A percentile compares a stretch with the other conserved stretches of the same genome.
phyloP scores from a whole-genome alignment of 2,797 vertebrate species.

The Sandelia bainsii region DNA sequence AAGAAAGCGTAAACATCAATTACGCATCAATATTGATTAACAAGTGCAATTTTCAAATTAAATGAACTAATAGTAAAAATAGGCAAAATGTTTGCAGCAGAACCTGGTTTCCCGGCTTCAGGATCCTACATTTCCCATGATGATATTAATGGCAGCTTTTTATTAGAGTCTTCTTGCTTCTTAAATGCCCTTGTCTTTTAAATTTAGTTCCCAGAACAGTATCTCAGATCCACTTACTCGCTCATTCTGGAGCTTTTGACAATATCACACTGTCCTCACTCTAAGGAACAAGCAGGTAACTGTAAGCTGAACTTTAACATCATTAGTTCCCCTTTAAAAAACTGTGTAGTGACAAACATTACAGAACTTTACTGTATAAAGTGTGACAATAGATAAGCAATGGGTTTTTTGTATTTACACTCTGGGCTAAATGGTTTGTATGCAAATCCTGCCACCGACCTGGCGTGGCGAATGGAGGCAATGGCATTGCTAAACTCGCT shows the following conservation, averaged over 20 bases:
- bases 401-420: neutral
- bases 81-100: no score
- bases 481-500: conserved; percentile 97
- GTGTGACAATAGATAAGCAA: neutral
- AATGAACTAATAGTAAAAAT: no score
- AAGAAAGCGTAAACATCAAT: conserved; percentile 34
- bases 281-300: neutral
- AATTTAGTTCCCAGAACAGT: no score
- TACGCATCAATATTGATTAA: neutral
- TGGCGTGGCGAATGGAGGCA: conserved; percentile 97
- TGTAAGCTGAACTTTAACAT: neutral
- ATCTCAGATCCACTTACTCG: no score
- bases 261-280: neutral
- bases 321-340: neutral
- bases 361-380: neutral
- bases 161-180: no score
- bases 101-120: no score
- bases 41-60: neutral
- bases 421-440: neutral
- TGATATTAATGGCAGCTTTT: no score
- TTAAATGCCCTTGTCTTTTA: neutral
- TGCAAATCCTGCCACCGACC: conserved; percentile 79
- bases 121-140: no score
- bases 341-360: neutral
- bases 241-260: no score